These are phyloP conservation scores for Calvadosia cruxmelitensis DNA, from an alignment of 30 jellyfish, hydroid and myxozoan genomes.

Conservation along the genomic window DNA sequence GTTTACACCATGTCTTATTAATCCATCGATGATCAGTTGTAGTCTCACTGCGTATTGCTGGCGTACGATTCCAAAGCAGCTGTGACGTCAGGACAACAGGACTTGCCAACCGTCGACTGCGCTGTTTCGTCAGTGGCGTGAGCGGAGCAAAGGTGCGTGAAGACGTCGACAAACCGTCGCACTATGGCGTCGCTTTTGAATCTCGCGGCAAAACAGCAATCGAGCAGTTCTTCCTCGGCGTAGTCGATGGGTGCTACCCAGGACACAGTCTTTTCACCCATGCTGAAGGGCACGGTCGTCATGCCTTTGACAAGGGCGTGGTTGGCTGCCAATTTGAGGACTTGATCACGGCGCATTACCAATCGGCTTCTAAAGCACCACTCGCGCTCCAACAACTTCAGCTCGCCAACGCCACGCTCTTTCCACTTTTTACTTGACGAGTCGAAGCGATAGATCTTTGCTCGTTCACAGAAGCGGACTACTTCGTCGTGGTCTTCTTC, in stretches of 20 bases:
- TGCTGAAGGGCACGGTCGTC: conserved; percentile 13
- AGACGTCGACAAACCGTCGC: conserved; percentile 15
- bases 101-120: not conserved
- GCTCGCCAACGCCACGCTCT: conserved; percentile 58
- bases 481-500: conserved; percentile 48
- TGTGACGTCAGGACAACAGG: not conserved
- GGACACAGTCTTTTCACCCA: not conserved
- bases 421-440: conserved; percentile 41
- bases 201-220: not conserved
- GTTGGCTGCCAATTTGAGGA: conserved; percentile 47
- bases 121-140: not conserved
- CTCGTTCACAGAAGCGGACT: conserved; percentile 18
- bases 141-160: conserved; percentile 1
- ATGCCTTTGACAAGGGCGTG: conserved; percentile 42
- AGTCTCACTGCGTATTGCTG: no score
- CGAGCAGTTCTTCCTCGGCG: not conserved
- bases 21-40: no score
- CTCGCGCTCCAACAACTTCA: conserved; percentile 22
- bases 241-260: not conserved
- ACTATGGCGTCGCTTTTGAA: not conserved
- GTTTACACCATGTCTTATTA: no score
- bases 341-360: conserved; percentile 61
- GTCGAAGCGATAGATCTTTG: conserved; percentile 53
- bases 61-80: not conserved
- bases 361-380: conserved; percentile 8